Conservation (phyloP, 1,140 invertebrate species). For the Galleria mellonella region DNA sequence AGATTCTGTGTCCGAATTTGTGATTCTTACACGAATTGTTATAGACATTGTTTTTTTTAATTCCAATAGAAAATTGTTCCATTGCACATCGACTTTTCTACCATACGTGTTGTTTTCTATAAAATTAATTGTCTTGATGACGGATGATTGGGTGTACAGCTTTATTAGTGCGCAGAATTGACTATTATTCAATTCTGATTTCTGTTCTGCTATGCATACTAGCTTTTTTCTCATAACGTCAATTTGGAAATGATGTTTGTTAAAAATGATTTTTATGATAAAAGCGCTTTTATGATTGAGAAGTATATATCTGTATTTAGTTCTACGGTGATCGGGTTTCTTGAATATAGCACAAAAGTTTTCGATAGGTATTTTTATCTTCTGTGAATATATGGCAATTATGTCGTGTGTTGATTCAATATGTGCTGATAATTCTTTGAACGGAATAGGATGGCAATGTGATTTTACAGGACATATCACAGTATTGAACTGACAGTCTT, state of each 20-base stretch:
- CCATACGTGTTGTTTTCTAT: conserved; percentile 63
- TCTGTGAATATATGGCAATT: conserved; percentile 61
- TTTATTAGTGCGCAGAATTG: conserved; percentile 63
- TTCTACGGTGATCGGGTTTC: conserved; percentile 58
- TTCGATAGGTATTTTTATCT: conserved; percentile 67
- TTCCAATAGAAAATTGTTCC: conserved; percentile 59
- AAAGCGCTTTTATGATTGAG: conserved; percentile 64
- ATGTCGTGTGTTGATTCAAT: conserved; percentile 55
- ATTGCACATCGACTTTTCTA: conserved; percentile 65
- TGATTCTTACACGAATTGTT: conserved; percentile 63
- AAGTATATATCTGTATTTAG: conserved; percentile 64
- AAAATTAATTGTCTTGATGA: conserved; percentile 56
- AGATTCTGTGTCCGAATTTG: conserved; percentile 41
- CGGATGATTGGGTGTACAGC: conserved; percentile 61
- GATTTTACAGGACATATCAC: conserved; percentile 60
- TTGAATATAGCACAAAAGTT: conserved; percentile 65
- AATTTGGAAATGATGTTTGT: conserved; percentile 63
- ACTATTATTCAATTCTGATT: conserved; percentile 53
- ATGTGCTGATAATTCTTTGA: conserved; percentile 56
- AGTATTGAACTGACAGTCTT: conserved; percentile 59
- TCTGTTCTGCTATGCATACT: conserved; percentile 50
- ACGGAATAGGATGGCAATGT: conserved; percentile 53
- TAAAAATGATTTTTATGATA: conserved; percentile 66
- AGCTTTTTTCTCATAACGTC: conserved; percentile 60
- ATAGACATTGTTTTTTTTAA: conserved; percentile 59